phyloP scores from a whole-genome alignment of 2,888 invertebrate genomes.

The Cryptocheilus praepositus region DNA sequence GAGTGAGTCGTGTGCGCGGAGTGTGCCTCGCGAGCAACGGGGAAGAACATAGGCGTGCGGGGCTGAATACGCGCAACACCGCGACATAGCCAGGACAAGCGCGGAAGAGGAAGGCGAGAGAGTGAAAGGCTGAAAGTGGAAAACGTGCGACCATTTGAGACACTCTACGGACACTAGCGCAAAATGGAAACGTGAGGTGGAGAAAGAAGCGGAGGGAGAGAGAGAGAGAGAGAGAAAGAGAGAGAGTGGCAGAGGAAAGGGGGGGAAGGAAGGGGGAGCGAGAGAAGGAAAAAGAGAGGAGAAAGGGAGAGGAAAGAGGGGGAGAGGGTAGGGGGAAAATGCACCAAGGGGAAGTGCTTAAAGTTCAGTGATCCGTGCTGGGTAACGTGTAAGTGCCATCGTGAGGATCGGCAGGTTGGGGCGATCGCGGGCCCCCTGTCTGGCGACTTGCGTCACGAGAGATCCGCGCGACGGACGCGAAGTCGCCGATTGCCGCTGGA shows the following conservation, averaged over 20 bases:
- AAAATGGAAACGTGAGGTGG: slow-evolving; percentile 9
- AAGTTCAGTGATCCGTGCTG: slow-evolving; percentile 6
- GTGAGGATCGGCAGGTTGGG: too few relatives aligned
- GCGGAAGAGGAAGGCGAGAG: neutral
- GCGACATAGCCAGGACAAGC: too few relatives aligned
- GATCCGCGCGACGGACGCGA: too few relatives aligned
- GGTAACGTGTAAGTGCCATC: neutral
- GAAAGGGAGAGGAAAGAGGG: slow-evolving; percentile 16
- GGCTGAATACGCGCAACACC: neutral
- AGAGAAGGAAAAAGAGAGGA: slow-evolving; percentile 22
- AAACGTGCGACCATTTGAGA: neutral
- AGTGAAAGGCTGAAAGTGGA: too few relatives aligned
- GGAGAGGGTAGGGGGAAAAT: neutral
- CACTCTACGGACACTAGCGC: slow-evolving; percentile 44
- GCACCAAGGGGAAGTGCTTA: neutral
- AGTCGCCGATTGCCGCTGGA: too few relatives aligned
- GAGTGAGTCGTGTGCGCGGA: slow-evolving; percentile 1
- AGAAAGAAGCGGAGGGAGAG: slow-evolving; percentile 22
- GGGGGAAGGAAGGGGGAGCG: slow-evolving; percentile 21
- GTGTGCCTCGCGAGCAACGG: neutral
- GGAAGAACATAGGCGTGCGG: neutral
- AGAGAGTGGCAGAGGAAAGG: slow-evolving; percentile 11
- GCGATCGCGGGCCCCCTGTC: too few relatives aligned
- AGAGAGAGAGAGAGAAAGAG: slow-evolving; percentile 25
- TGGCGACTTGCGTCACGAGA: too few relatives aligned